These are phyloP conservation scores for Lithobius niger DNA, from an alignment of 1,140 invertebrate genomes.

Conservation along the genomic window DNA sequence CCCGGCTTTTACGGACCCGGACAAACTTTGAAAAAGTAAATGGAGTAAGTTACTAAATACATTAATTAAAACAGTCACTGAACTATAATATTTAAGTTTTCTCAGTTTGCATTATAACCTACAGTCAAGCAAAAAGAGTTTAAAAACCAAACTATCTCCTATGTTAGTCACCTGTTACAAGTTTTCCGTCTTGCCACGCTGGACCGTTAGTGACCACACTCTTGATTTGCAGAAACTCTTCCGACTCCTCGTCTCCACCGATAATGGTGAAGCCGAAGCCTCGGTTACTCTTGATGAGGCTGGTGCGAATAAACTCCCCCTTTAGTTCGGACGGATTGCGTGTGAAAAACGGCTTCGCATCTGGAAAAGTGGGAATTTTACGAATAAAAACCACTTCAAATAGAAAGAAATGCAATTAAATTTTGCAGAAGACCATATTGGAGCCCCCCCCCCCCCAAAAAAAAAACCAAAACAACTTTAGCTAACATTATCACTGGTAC, in stretches of 20 bases:
- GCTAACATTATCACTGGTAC: too few species aligned
- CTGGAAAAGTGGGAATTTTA: too few species aligned
- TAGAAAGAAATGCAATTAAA: neutral
- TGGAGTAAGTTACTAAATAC: too few species aligned
- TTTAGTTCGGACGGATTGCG: conserved; percentile 69
- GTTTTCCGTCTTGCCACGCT: conserved; percentile 81
- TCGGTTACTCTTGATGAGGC: conserved; percentile 70
- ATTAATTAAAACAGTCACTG: too few species aligned
- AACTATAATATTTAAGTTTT: too few species aligned
- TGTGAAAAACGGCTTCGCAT: conserved; percentile 48
- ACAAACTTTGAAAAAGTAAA: too few species aligned
- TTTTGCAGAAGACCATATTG: too few species aligned
- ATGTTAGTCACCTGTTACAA: conserved; percentile 46
- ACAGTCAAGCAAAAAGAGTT: too few species aligned
- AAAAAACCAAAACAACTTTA: too few species aligned
- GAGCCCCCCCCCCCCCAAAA: too few species aligned
- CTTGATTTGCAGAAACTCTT: conserved; percentile 85
- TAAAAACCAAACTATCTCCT: neutral
- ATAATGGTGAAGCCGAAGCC: conserved; percentile 95
- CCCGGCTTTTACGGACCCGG: too few species aligned
- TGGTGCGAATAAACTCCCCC: conserved; percentile 65
- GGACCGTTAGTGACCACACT: conserved; percentile 93
- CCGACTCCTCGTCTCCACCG: conserved; percentile 53
- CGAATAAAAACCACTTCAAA: neutral
- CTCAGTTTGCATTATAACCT: too few species aligned